Percentiles rank a stretch among this genome's conserved stretches.
phyloP scores from a whole-genome alignment of 2,797 vertebrate genomes.

The Falco peregrinus region DNA sequence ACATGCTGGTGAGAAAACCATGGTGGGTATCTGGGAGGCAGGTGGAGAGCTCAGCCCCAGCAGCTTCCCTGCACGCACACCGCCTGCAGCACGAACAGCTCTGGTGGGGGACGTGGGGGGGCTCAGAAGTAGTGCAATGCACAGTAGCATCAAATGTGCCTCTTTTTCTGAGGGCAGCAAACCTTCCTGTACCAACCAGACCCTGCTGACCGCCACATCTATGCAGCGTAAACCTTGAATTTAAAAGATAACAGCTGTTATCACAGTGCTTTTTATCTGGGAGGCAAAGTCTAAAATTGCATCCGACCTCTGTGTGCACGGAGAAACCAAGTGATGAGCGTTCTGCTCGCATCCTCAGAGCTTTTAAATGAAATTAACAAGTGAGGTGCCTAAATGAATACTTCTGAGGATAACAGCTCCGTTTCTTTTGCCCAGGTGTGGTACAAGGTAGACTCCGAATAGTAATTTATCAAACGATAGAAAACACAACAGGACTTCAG shows the following conservation, averaged over 20 bases:
- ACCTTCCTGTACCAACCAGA: not conserved
- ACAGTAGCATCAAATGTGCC: not conserved
- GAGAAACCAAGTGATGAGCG: not conserved
- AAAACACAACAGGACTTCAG: not conserved
- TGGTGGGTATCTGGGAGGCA: not conserved
- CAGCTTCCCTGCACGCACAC: fast-evolving
- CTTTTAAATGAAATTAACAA: not conserved
- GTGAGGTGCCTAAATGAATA: not conserved
- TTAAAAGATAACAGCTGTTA: not conserved
- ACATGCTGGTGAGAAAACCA: not conserved
- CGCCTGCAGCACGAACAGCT: fast-evolving
- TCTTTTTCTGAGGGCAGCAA: not conserved
- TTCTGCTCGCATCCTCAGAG: not conserved
- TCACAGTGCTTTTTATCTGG: not conserved
- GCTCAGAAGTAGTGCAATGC: not conserved
- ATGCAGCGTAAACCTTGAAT: not conserved
- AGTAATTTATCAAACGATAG: slow-evolving; percentile 10
- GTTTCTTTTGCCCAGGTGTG: not conserved
- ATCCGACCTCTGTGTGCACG: not conserved
- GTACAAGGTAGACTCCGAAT: not conserved
- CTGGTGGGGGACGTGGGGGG: not conserved
- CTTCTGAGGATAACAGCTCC: not conserved
- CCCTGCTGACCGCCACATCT: not conserved
- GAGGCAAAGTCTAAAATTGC: slow-evolving; percentile 27
- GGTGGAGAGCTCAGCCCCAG: not conserved